Percentiles rank a stretch among this genome's conserved stretches.
These are phyloP conservation scores for Epirrita christyi DNA, from an alignment of 2,888 invertebrate genomes.

Conservation along the genomic window DNA sequence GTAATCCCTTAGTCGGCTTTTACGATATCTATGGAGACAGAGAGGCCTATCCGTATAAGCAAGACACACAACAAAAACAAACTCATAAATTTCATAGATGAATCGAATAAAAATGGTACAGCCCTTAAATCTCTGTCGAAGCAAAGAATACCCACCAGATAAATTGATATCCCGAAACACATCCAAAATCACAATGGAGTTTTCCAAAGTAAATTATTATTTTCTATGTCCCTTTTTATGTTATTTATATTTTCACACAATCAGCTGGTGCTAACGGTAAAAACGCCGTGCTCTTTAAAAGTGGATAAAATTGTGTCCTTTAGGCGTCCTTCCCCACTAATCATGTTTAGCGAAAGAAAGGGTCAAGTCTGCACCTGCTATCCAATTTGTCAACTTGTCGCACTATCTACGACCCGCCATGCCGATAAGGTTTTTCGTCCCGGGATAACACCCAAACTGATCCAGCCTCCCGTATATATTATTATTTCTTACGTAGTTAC, in stretches of 20 bases:
- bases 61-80: too few relatives aligned
- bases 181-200: constrained; percentile 6
- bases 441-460: constrained; percentile 11
- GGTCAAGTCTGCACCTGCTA: constrained; percentile 47
- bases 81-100: not conserved
- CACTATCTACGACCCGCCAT: constrained; percentile 26
- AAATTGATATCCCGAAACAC: not conserved
- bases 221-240: not conserved
- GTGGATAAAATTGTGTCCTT: constrained; percentile 16
- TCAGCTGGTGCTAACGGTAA: not conserved
- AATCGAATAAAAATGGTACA: not conserved
- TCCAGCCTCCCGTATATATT: not conserved
- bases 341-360: constrained; percentile 47
- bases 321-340: constrained; percentile 36
- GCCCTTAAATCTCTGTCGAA: not conserved
- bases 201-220: constrained; percentile 1
- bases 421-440: constrained; percentile 18
- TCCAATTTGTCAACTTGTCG: constrained; percentile 48
- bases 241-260: too few relatives aligned
- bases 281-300: not conserved
- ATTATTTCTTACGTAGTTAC: not conserved
- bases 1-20: too few relatives aligned
- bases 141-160: not conserved
- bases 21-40: too few relatives aligned
- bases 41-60: too few relatives aligned